Conservation (phyloP, 2,113 vertebrate species). For the Archilochus colubris region DNA sequence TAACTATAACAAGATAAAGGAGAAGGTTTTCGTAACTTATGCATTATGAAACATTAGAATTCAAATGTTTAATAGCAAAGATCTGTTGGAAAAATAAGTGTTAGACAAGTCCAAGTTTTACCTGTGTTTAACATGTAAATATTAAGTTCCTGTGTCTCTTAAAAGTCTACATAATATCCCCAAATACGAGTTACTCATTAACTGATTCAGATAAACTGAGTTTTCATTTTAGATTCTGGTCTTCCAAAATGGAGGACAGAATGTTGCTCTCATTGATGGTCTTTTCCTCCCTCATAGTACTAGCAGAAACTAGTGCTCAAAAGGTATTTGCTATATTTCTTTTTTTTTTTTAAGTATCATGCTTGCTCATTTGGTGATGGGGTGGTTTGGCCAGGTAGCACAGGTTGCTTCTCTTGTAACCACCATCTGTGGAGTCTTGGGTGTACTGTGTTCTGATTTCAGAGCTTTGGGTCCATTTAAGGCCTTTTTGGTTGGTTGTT, state of each 20-base stretch:
- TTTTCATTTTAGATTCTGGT: conserved; percentile 7
- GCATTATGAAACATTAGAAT: neutral
- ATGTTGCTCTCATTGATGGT: neutral
- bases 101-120: neutral
- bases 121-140: conserved; percentile 44
- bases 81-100: neutral
- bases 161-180: neutral
- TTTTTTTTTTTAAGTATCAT: neutral
- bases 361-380: neutral
- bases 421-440: neutral
- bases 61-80: neutral
- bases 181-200: conserved; percentile 61
- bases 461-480: neutral
- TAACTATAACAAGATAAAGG: neutral
- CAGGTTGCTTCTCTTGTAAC: neutral
- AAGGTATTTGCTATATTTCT: conserved; percentile 58
- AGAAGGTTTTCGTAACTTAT: neutral
- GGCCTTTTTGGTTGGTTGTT: neutral
- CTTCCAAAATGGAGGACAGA: conserved; percentile 56
- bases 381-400: fast-evolving
- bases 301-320: neutral
- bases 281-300: neutral
- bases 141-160: conserved; percentile 29
- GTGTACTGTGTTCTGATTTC: neutral
- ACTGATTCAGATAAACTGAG: conserved; percentile 13